A percentile compares a stretch with the other conserved stretches of the same genome.
Conservation (phyloP, 2,113 vertebrate species). For the Rhinichthys klamathensis region DNA sequence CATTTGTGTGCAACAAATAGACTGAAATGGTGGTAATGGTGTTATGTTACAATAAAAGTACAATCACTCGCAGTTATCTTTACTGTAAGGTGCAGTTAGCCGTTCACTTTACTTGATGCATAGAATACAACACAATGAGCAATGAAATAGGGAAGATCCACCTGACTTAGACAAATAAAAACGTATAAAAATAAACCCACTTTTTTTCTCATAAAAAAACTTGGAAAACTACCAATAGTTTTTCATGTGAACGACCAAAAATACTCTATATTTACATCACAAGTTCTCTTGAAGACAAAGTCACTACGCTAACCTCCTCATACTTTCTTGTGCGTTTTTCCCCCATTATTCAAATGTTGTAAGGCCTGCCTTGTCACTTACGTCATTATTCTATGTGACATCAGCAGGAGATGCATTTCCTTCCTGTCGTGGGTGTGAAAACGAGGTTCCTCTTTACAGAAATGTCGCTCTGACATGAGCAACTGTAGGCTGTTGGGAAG, state of each 20-base stretch:
- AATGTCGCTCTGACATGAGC: conserved; percentile 65
- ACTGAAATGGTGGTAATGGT: conserved; percentile 26
- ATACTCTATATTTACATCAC: conserved; percentile 56
- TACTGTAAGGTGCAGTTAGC: conserved; percentile 68
- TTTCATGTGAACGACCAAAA: conserved; percentile 60
- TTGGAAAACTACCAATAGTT: conserved; percentile 66
- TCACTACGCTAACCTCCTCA: neutral
- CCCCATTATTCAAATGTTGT: neutral
- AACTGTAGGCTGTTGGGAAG: conserved; percentile 52
- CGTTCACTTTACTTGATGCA: conserved; percentile 57
- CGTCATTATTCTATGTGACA: conserved; percentile 34
- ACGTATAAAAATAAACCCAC: conserved; percentile 64
- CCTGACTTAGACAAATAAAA: conserved; percentile 62
- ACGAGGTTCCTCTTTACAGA: conserved; percentile 72
- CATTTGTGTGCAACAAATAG: conserved; percentile 33
- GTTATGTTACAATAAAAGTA: conserved; percentile 31
- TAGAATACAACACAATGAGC: conserved; percentile 65
- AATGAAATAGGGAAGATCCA: conserved; percentile 54
- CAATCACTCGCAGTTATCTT: conserved; percentile 41
- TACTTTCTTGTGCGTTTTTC: conserved; percentile 33
- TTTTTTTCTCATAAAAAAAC: conserved; percentile 60
- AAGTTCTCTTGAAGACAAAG: conserved; percentile 38
- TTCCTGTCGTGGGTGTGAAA: conserved; percentile 58
- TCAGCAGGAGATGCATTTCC: conserved; percentile 30
- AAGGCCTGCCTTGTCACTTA: conserved; percentile 28